Conservation (phyloP, 2,888 invertebrate species). For the Exephanes ischioxanthus region DNA sequence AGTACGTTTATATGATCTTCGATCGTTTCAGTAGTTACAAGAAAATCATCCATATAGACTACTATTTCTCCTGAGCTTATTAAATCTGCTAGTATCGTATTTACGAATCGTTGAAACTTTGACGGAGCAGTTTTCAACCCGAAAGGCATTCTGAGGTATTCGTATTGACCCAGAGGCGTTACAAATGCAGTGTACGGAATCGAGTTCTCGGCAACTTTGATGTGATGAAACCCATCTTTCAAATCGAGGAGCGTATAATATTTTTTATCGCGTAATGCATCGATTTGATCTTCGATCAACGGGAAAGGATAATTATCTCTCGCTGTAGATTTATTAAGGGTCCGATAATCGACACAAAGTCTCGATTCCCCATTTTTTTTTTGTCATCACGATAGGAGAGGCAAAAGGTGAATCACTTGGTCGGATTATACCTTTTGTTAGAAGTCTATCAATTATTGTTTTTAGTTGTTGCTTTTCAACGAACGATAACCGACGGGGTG, state of each 20-base stretch:
- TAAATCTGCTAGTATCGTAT: constrained; percentile 42
- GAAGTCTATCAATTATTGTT: neutral
- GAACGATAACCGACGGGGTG: constrained; percentile 47
- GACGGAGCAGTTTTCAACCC: constrained; percentile 53
- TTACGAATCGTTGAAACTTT: constrained; percentile 48
- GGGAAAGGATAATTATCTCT: constrained; percentile 54
- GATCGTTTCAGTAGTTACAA: constrained; percentile 49
- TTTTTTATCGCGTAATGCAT: constrained; percentile 33
- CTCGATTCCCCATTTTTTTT: constrained; percentile 59
- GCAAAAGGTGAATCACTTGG: constrained; percentile 59
- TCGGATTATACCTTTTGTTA: constrained; percentile 54
- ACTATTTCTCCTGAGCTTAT: constrained; percentile 43
- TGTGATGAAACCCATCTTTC: constrained; percentile 55
- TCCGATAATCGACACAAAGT: constrained; percentile 65
- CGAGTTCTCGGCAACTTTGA: constrained; percentile 43
- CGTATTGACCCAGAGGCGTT: constrained; percentile 52
- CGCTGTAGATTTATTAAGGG: constrained; percentile 45
- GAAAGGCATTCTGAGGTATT: constrained; percentile 55
- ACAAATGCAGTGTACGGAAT: constrained; percentile 52
- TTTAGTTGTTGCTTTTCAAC: constrained; percentile 36
- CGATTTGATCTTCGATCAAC: constrained; percentile 54
- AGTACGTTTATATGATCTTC: constrained; percentile 53
- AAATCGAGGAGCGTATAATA: constrained; percentile 46
- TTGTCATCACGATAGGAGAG: constrained; percentile 50
- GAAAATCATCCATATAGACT: constrained; percentile 60